These are phyloP conservation scores for Parotocinclus haroldoi DNA, from an alignment of 2,797 vertebrate genomes.

Conservation along the genomic window DNA sequence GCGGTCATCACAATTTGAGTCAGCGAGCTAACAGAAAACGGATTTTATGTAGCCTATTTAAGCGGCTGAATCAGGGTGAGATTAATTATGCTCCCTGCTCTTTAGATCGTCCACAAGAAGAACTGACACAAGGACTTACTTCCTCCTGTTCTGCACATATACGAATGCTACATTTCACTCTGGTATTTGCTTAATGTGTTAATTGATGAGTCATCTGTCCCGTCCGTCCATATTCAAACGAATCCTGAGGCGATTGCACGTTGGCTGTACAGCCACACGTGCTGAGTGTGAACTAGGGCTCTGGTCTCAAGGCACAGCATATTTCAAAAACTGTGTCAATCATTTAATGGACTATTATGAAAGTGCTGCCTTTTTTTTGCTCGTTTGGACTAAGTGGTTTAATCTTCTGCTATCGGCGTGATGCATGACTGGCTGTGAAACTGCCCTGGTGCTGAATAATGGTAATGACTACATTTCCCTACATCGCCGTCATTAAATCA, in stretches of 20 bases:
- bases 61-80: constrained; percentile 41
- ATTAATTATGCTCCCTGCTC: constrained; percentile 39
- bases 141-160: constrained; percentile 24
- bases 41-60: constrained; percentile 35
- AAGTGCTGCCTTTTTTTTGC: constrained; percentile 38
- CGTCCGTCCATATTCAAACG: constrained; percentile 24
- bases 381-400: constrained; percentile 50
- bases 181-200: constrained; percentile 47
- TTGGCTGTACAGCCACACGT: too few relatives aligned
- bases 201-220: constrained; percentile 39
- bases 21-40: constrained; percentile 24
- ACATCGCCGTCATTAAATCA: constrained; percentile 54
- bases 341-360: constrained; percentile 44
- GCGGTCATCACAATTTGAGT: constrained; percentile 22
- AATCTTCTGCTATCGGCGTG: constrained; percentile 44
- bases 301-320: constrained; percentile 34
- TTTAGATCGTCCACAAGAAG: constrained; percentile 32
- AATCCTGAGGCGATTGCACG: constrained; percentile 25
- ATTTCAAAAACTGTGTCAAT: constrained; percentile 43
- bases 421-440: constrained; percentile 50
- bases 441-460: constrained; percentile 50
- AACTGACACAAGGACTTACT: constrained; percentile 47
- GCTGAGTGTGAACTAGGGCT: constrained; percentile 22
- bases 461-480: constrained; percentile 53
- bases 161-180: constrained; percentile 44